Percentiles rank a stretch among this genome's conserved stretches.
phyloP scores from a whole-genome alignment of 2,113 vertebrate genomes.

The Halcyon senegalensis region DNA sequence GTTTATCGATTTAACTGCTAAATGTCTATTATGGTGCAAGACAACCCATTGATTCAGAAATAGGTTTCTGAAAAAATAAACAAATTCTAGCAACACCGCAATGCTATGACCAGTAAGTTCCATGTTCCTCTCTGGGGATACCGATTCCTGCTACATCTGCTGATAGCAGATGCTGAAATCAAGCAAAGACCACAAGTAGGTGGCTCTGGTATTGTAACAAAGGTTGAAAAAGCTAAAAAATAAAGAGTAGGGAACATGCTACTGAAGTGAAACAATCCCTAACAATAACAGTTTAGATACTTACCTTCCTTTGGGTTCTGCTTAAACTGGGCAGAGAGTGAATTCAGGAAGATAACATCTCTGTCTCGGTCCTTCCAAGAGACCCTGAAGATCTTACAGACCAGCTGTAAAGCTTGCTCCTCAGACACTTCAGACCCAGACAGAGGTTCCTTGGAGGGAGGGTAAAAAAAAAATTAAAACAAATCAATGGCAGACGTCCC shows the following conservation, averaged over 20 bases:
- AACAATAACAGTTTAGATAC: background rate
- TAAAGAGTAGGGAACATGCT: background rate
- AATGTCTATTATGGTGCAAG: background rate
- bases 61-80: background rate
- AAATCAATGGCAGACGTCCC: background rate
- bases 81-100: background rate
- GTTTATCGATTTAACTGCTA: background rate
- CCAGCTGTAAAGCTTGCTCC: constrained; percentile 95
- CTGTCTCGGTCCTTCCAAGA: constrained; percentile 97
- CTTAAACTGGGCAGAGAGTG: constrained; percentile 92
- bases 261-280: background rate
- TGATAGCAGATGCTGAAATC: background rate
- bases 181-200: background rate
- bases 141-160: background rate
- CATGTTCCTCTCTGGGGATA: background rate
- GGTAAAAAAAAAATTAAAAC: background rate
- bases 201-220: background rate
- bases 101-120: background rate
- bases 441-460: constrained; percentile 80
- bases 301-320: constrained; percentile 93
- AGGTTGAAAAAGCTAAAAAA: background rate
- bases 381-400: constrained; percentile 98
- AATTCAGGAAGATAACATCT: constrained; percentile 95
- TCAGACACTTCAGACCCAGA: constrained; percentile 91
- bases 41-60: background rate